A percentile compares a stretch with the other conserved stretches of the same genome.
Conservation (phyloP, 2,888 invertebrate species). For the Ornithoptera priamus region DNA sequence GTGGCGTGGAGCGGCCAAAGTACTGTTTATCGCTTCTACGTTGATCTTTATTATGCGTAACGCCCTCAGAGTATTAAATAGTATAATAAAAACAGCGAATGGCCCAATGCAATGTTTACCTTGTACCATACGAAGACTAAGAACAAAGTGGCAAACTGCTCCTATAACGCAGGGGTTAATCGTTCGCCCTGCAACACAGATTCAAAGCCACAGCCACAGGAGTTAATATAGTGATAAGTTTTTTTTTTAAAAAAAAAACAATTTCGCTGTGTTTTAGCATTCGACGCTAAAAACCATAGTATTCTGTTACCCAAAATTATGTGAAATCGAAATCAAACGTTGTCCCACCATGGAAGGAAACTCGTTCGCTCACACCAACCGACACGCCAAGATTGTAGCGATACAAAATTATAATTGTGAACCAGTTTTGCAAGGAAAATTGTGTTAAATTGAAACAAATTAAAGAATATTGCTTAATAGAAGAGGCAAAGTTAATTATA, state of each 20-base stretch:
- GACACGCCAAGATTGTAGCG: background rate
- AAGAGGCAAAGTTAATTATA: background rate
- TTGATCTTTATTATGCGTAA: slow-evolving; percentile 22
- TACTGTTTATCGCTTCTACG: slow-evolving; percentile 4
- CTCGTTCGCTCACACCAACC: too few relatives aligned
- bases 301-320: too few relatives aligned
- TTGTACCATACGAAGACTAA: background rate
- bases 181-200: too few relatives aligned
- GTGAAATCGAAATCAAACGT: too few relatives aligned
- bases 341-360: too few relatives aligned
- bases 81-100: background rate
- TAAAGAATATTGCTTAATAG: background rate
- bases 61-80: slow-evolving; percentile 1
- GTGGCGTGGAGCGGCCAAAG: slow-evolving; percentile 4
- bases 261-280: too few relatives aligned
- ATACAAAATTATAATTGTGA: background rate
- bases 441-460: background rate
- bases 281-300: too few relatives aligned
- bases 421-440: background rate
- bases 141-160: background rate
- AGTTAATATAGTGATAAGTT: too few relatives aligned
- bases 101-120: background rate
- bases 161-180: too few relatives aligned
- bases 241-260: too few relatives aligned
- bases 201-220: too few relatives aligned